Evolutionary conservation across 64 coral and sea anemone genomes (phyloP), one percentile per base, ranked within the genome.

Genomic region (Trachythela sp.): DNA sequence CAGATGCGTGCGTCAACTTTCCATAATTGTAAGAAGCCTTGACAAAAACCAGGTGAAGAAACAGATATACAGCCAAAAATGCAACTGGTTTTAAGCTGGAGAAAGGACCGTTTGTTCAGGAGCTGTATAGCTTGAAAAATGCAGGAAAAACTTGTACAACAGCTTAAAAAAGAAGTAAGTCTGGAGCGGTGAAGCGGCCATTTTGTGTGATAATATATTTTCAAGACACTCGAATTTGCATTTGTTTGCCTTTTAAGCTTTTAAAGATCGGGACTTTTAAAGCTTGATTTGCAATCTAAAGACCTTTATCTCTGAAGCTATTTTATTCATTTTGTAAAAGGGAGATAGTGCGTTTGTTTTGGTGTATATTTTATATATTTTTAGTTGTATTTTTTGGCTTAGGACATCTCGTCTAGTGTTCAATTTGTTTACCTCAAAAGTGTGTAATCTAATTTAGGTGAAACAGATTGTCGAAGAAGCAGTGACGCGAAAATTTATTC

Each of bases 401-500:
- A 9, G 15, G 2, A 9, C 9, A 35, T 39, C 42, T 45, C 42
- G 11, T 45, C 42, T 45, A 45, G 10, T 37, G 75, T 39, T 39
- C 15, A 34, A 17, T 37, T 80, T 80, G 20, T 80, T 39, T 39
- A 80, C 33, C 33, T 80, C 20, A 15, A 80, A 37, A 80, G 30
- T 80, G 8, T 36, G 13, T 80, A 80, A 38, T 80, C 36, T 77
- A 39, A 77, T 84, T 70, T 86, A 99, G 96, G 93, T 99, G 86
- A 99, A 99, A 49, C 96, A 99, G 67, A 92, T 99, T 40, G 94
- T 95, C 89, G 96, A 99, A 85, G 96, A 99, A 85, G 96, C 96
- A 36, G 96, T 99, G 9, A 99, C 93, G 34, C 88, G 91, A 83
- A 99, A 99, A 80, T 99, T 99, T 87, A 99, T 99, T 48, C 96